phyloP scores from a whole-genome alignment of 2,797 vertebrate genomes.

The Gymnopithys bicolor region DNA sequence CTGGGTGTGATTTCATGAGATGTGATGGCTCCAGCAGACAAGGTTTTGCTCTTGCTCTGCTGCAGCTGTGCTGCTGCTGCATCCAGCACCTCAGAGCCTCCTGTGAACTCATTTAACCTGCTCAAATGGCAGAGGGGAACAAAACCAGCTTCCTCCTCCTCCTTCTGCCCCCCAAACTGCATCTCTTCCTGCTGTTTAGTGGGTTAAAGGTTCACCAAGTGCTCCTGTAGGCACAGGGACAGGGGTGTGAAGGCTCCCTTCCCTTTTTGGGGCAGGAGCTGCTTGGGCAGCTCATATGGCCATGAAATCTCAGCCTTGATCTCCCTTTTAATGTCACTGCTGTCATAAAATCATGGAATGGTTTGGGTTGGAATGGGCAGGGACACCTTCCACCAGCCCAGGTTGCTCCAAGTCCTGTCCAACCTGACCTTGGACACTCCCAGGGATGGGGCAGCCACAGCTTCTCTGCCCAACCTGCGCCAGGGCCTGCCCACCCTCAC shows the following conservation, averaged over 20 bases:
- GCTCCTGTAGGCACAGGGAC: not conserved
- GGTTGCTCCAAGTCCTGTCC: too few species aligned
- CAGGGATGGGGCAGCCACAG: too few species aligned
- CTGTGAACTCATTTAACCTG: not conserved
- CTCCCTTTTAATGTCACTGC: not conserved
- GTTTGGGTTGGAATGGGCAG: too few species aligned
- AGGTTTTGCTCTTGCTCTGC: conserved; percentile 19
- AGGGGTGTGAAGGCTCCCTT: not conserved
- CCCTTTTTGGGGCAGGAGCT: not conserved
- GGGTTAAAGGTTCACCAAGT: not conserved
- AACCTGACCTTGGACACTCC: too few species aligned
- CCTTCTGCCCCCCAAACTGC: not conserved
- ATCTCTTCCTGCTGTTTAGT: not conserved
- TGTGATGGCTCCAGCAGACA: not conserved
- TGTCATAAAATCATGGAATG: not conserved
- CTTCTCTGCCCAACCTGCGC: too few species aligned
- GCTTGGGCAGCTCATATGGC: not conserved
- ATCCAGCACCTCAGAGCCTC: not conserved
- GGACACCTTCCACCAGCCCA: too few species aligned
- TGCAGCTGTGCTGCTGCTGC: not conserved
- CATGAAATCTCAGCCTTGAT: not conserved
- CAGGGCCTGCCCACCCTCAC: too few species aligned
- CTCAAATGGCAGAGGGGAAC: not conserved
- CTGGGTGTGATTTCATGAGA: conserved; percentile 48
- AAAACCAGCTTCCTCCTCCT: not conserved